Percentiles rank a stretch among this genome's conserved stretches.
These are phyloP conservation scores for Lophotis ruficrista DNA, from an alignment of 2,113 vertebrate species.

Conservation along the genomic window DNA sequence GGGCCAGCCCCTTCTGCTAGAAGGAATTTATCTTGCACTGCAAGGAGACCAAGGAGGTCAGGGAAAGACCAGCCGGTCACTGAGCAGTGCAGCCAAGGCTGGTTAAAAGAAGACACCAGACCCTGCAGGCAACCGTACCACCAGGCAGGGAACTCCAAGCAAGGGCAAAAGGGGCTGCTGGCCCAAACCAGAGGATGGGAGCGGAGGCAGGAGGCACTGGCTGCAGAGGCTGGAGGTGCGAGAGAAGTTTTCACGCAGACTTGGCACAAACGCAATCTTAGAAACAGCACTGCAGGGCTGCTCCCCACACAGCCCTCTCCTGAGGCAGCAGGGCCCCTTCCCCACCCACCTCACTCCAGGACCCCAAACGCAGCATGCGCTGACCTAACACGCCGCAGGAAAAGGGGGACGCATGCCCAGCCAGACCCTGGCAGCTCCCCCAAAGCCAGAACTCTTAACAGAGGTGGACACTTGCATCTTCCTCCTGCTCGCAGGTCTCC, in stretches of 20 bases:
- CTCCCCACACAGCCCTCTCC: too few species aligned
- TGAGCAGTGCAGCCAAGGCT: slow-evolving; percentile 51
- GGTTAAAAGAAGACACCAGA: not conserved
- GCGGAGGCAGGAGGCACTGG: not conserved
- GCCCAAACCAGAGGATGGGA: accelerated
- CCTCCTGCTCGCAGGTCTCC: not conserved
- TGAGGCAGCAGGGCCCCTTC: accelerated
- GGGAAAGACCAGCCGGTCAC: slow-evolving; percentile 57
- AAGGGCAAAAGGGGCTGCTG: not conserved
- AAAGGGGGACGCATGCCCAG: accelerated
- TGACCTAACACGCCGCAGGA: not conserved
- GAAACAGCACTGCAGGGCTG: too few species aligned
- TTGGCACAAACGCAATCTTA: not conserved
- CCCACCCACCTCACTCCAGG: not conserved
- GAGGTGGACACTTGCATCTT: not conserved
- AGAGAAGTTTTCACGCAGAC: not conserved
- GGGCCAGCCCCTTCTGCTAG: slow-evolving; percentile 65
- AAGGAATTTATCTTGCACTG: slow-evolving; percentile 59
- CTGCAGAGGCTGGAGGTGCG: too few species aligned
- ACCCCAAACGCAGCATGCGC: accelerated
- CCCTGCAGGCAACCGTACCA: accelerated
- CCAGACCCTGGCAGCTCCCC: not conserved
- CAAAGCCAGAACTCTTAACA: not conserved
- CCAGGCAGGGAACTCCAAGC: not conserved
- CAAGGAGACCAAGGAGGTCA: slow-evolving; percentile 53